Base-by-base conservation (phyloP, 2,888 invertebrate species). In the Dorcus hopei region DNA sequence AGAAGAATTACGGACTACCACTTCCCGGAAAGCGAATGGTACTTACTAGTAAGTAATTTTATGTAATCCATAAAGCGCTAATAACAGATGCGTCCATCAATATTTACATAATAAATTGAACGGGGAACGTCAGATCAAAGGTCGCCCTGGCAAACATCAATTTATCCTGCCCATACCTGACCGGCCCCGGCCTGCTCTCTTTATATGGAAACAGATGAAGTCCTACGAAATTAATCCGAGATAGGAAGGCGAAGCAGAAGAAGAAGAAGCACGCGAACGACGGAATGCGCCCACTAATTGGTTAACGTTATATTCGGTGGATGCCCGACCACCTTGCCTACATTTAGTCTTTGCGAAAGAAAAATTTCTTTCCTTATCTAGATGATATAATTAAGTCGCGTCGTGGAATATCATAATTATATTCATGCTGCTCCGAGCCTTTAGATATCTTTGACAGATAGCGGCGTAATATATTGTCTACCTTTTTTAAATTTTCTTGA, bases 41-140 rank as follows among this genome's bases (percentile, higher is more conserved):
- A 33, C 7, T 5, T 33, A 33, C 26, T 33, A 33, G 26, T 33
- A 26, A 26, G 26, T 5, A 26, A 26, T 26, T 26, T 26, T 26
- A 26, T 26, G 26, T 26, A 33, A 33, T 33, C 26, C 26, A 33
- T 33, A 33, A 33, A 33, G 26, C 26, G 23, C 45, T 11, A 45
- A 45, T 45, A 16, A 45, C 45, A 23, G 9, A 19, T 45, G 45
- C 45, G 45, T 16, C 23, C 45, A 19, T 45, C 45, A 45, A 45
- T 45, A 45, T 45, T 45, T 45, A 45, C 45, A 45, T 45, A 45
- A 45, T 45, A 45, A 45, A 45, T 45, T 45, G 45, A n/a, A 45
- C 45, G 19, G 16, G 45, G 45, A 45, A 23, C 23, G 45, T 16
- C 23, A 45, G 45, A 45, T 45, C 45, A 45, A 45, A 45, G 45